Evolutionary conservation across 2,113 vertebrate species (phyloP), one percentile per base, ranked within the genome.

Genomic region (Malurus melanocephalus): DNA sequence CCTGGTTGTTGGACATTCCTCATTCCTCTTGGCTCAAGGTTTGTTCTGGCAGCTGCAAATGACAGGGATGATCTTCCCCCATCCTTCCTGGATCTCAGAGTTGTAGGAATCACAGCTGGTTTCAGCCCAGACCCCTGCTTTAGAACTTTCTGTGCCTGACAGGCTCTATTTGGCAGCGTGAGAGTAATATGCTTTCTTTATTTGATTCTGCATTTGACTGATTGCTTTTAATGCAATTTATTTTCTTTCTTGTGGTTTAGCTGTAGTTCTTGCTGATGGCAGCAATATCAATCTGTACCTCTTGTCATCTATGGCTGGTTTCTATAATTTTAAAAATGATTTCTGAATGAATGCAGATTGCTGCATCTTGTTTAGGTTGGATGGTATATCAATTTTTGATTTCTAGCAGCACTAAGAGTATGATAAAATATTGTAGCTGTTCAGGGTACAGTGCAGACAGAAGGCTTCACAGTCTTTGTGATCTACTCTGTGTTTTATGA

Each of bases 171-270:
- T 83, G 69, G 72, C 68, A 95, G 65, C n/a, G 18, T 26, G 27
- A 75, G 46, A 87, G 32, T 38, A 72, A 81, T 84, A 85, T 5
- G 45, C 80, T 80, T 87, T 43, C 48, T 87, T 89, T 76, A 89
- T 93, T 87, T 85, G 45, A 82, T 89, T 89, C 79, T 79, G 30
- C 24, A 56, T 87, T 61, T 69, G 40, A 84, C 42, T 71, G 49
- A 91, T 87, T 71, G 51, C 24, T 89, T 95, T 90, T 59, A 89
- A 85, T 82, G 67, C 14, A 35, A 87, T 93, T 92, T 92, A 59
- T 89, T 87, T 90, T 59, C 78, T 87, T 92, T 92, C 52, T 92
- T 82, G 79, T 80, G 79, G 72, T 77, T 80, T 79, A 69, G 62
- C 72, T 74, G 28, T 48, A 66, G 53, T 73, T 86, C 56, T 92